Base-by-base conservation (phyloP, 2,113 vertebrate species). In the Labrus mixtus region DNA sequence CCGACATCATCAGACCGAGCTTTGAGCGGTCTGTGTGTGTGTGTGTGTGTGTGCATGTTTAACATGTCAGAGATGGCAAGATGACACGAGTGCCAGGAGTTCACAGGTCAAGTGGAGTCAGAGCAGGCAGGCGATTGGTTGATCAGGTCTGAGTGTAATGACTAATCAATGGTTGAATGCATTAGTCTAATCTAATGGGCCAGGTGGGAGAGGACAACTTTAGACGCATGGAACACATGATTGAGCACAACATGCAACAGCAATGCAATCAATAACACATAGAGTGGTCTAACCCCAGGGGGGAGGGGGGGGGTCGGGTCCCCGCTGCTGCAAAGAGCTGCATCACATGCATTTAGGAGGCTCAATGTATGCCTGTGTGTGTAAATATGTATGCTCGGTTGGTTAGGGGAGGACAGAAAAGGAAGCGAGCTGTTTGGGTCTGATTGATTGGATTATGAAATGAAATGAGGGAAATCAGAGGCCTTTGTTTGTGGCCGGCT, bases 121-220 rank as follows among this genome's bases (percentile, higher is more conserved):
- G 79, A 90, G 41, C 91, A 96, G 94, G 95, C 92, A 94, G 95
- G 95, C 96, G 95, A 95, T 95, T 94, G 92, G 95, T 95, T 96
- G 96, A 97, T 98, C 96, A 95, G 95, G 96, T 91, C 95, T 95
- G 93, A 96, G 95, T 95, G 95, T 96, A 97, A 97, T 96, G 96
- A 96, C 95, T 96, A 98, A 98, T 98, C 97, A 97, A 97, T 98
- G 96, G 94, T 93, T 95, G 97, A 97, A 97, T 98, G 96, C 95
- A 97, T 98, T 97, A 97, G 87, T 95, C 95, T 95, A 96, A 97
- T 96, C 94, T 95, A 96, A 97, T 95, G 95, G 95, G 95, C 95
- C 96, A 97, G 96, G 95, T 98, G 96, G 92, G 95, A 93, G 93
- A 95, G 95, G 95, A 95, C 96, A 95, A 95, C 94, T 93, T 92